Evolutionary conservation across 2,113 vertebrate genomes (phyloP), one percentile per base, ranked within the genome.

Genomic region (Hyperoodon ampullatus): DNA sequence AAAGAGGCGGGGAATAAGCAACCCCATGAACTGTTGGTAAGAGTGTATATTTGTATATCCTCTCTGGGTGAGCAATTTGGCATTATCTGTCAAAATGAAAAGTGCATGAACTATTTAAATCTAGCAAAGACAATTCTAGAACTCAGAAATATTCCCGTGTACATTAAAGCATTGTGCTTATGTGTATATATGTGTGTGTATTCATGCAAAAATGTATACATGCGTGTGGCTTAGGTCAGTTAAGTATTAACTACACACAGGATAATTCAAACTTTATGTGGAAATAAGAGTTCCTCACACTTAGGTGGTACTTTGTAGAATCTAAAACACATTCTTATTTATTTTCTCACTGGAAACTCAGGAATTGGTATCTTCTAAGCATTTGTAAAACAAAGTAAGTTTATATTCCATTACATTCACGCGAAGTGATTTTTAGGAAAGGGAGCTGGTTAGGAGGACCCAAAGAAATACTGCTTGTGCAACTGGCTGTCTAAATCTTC

Each of bases 51-150:
- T 88, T 84, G 63, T 44, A 28, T 6, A 68, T 66, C 15, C 3
- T 74, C 83, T 91, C 39, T 72, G 23, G 5, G 15, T 88, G 28
- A 47, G 10, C 33, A 71, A 60, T 86, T 94, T 55, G 53, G 11
- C 21, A 86, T 92, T 85, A 89, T 47, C 18, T n/a, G 92, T 66
- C 42, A 92, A 74, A 65, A 55, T 86, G 50, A 89, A 95, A 95
- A 82, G 47, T 65, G 1, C 24, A 42, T 18, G 19, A 68, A 44
- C 42, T 63, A 47, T 47, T 95, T 58, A 93, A 90, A 85, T 18
- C 21, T 23, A 63, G 15, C 18, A 92, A 86, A 75, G 12, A 55
- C 58, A 96, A 70, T 61, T 92, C 35, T 85, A 77, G 58, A 18
- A 92, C 26, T 50, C 19, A 16, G 68, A 93, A 94, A 65, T 93